These are phyloP conservation scores for Coptotermes formosanus DNA, from an alignment of 1,140 invertebrate species.

Conservation along the genomic window DNA sequence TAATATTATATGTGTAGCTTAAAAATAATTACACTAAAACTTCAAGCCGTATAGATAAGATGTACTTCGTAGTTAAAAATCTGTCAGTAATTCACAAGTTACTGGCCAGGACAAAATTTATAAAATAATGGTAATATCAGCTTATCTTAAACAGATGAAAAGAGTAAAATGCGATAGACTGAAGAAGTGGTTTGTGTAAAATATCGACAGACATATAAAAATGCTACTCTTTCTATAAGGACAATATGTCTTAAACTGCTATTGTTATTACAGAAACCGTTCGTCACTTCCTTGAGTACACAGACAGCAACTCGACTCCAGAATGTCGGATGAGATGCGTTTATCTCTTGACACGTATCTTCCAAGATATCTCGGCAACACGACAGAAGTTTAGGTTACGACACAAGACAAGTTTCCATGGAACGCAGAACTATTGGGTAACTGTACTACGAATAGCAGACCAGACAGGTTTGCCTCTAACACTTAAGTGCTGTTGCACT, in stretches of 20 bases:
- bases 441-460: not conserved
- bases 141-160: no score
- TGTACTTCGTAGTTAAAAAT: no score
- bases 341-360: not conserved
- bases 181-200: no score
- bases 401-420: not conserved
- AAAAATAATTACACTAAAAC: no score
- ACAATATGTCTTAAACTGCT: not conserved
- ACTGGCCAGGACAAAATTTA: no score
- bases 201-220: no score
- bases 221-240: not conserved
- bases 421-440: not conserved
- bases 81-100: no score
- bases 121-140: no score
- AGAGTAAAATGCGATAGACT: no score
- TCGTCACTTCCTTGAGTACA: not conserved
- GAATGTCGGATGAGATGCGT: not conserved
- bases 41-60: no score
- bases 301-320: not conserved
- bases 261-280: not conserved
- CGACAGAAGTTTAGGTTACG: not conserved
- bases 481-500: not conserved
- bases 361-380: not conserved
- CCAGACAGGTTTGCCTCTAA: not conserved
- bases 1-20: no score